A percentile compares a stretch with the other conserved stretches of the same genome.
These are phyloP conservation scores for Reinhardtius hippoglossoides DNA, from an alignment of 2,113 vertebrate genomes.

Conservation along the genomic window DNA sequence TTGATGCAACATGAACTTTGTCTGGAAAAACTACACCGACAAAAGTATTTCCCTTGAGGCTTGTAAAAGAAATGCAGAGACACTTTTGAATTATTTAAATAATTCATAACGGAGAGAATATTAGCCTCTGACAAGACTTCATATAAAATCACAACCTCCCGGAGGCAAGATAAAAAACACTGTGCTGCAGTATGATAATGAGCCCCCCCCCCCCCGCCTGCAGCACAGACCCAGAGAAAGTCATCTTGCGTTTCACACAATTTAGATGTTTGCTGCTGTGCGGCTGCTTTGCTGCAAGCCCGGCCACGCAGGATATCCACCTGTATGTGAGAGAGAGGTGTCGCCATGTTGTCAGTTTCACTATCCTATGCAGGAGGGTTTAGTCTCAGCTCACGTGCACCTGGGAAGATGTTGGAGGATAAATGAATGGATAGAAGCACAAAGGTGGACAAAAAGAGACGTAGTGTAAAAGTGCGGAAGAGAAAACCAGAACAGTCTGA, in stretches of 20 bases:
- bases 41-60: not conserved
- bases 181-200: slow-evolving; percentile 35
- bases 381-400: not conserved
- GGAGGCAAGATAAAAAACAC: slow-evolving; percentile 21
- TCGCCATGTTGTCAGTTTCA: slow-evolving; percentile 4
- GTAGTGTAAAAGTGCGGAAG: not conserved
- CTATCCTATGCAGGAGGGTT: too few species aligned
- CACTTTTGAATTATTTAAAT: slow-evolving; percentile 16
- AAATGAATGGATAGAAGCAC: not conserved
- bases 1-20: not conserved
- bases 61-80: slow-evolving; percentile 35
- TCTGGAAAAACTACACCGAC: slow-evolving; percentile 17
- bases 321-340: slow-evolving; percentile 39
- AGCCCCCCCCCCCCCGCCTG: not conserved
- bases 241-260: slow-evolving; percentile 52
- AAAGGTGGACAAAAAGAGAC: not conserved
- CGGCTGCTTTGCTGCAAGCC: slow-evolving; percentile 58
- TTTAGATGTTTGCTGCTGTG: slow-evolving; percentile 62
- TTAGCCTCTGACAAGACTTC: not conserved
- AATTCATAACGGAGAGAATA: slow-evolving; percentile 7
- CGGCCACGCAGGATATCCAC: slow-evolving; percentile 57
- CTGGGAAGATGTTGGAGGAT: too few species aligned
- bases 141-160: slow-evolving; percentile 13
- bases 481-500: too few species aligned
- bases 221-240: slow-evolving; percentile 43